A percentile compares a stretch with the other conserved stretches of the same genome.
Evolutionary conservation across 2,113 vertebrate genomes (phyloP).

Genomic region (Tachuris rubrigastra): DNA sequence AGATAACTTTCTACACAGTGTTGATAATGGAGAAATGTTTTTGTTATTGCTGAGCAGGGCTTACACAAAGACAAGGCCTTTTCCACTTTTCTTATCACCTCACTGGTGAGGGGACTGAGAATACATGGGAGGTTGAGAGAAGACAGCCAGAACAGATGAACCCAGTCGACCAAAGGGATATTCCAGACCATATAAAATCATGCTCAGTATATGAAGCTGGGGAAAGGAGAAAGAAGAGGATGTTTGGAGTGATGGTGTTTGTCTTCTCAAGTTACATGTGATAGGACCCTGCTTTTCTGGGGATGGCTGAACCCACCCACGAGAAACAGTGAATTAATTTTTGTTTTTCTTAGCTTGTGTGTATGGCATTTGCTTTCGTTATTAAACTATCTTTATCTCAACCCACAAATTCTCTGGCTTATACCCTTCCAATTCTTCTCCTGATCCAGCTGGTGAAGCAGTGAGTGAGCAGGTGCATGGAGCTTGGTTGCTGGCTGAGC

Average conservation of each 20-base stretch:
- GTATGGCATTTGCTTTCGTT: background rate
- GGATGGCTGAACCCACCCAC: background rate
- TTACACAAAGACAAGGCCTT: background rate
- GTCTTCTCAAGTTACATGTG: background rate
- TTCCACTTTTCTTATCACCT: background rate
- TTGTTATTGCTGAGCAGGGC: background rate
- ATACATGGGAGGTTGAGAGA: background rate
- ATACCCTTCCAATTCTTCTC: background rate
- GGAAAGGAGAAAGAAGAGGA: background rate
- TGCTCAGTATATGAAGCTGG: background rate
- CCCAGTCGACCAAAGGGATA: background rate
- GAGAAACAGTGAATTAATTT: background rate
- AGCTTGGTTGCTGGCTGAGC: background rate
- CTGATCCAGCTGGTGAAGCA: background rate
- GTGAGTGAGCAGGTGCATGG: background rate
- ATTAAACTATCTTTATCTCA: background rate
- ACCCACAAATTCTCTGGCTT: background rate
- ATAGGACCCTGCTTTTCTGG: background rate
- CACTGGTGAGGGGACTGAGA: too few species aligned
- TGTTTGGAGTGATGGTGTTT: background rate
- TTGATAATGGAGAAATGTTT: background rate
- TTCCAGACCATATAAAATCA: background rate
- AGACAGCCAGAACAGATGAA: background rate
- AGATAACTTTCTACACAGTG: background rate
- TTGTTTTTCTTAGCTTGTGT: background rate